Conservation (phyloP, 2,888 invertebrate species). For the Cantharis rufa region DNA sequence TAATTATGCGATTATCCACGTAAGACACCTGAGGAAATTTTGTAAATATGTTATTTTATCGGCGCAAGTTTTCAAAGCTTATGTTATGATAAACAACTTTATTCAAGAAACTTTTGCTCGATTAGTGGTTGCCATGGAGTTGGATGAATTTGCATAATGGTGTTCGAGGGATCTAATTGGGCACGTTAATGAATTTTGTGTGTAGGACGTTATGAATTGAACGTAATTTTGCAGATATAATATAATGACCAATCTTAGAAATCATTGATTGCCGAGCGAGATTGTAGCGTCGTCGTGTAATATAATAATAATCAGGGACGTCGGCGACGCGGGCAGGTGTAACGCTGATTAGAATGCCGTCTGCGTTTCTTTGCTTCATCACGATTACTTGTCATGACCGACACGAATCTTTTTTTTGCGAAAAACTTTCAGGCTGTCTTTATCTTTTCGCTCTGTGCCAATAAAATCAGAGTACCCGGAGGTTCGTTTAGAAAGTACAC, state of each 20-base stretch:
- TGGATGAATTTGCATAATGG: constrained; percentile 45
- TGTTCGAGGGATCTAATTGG: constrained; percentile 42
- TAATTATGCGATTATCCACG: background rate
- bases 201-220: constrained; percentile 45
- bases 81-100: constrained; percentile 6
- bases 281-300: background rate
- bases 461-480: constrained; percentile 32
- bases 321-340: constrained; percentile 21
- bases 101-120: constrained; percentile 12
- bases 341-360: constrained; percentile 38
- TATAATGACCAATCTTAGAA: constrained; percentile 40
- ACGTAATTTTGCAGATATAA: constrained; percentile 41
- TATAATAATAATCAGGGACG: background rate
- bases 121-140: constrained; percentile 39
- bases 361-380: constrained; percentile 40
- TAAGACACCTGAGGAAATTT: constrained; percentile 3
- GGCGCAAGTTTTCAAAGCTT: constrained; percentile 1
- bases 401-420: constrained; percentile 35
- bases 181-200: constrained; percentile 48
- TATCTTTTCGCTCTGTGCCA: constrained; percentile 32
- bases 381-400: constrained; percentile 41
- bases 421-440: constrained; percentile 39
- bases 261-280: constrained; percentile 17
- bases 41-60: constrained; percentile 1
- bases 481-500: constrained; percentile 34